Percentiles rank a stretch among this genome's conserved stretches.
phyloP scores from a whole-genome alignment of 2,888 invertebrate genomes.

The Erpobdella octoculata region DNA sequence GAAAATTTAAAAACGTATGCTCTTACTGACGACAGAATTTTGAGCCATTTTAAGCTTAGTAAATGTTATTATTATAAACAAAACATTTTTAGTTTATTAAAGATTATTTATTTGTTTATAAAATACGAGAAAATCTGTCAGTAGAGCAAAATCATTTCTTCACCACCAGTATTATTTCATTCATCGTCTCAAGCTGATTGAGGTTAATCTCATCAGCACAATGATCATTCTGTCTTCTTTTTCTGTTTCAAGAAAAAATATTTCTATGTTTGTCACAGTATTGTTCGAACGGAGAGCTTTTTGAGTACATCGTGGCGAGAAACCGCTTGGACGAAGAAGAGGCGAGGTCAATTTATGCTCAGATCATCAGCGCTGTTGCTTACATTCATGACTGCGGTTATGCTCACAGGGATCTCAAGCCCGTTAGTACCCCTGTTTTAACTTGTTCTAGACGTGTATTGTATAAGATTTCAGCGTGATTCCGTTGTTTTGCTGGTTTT shows the following conservation, averaged over 20 bases:
- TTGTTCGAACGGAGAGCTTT: slow-evolving; percentile 73
- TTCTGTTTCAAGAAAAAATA: neutral
- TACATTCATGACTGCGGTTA: slow-evolving; percentile 69
- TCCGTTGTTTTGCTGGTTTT: too few relatives aligned
- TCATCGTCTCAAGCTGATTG: neutral
- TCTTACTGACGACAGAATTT: too few relatives aligned
- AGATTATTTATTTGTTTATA: too few relatives aligned
- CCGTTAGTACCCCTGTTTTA: slow-evolving; percentile 57
- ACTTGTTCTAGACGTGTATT: neutral
- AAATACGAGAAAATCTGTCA: too few relatives aligned
- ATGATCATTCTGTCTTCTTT: neutral
- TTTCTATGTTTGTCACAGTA: slow-evolving; percentile 53
- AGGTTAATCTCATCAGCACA: neutral
- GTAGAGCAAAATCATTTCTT: too few relatives aligned
- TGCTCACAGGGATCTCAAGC: slow-evolving; percentile 73
- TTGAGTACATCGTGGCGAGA: slow-evolving; percentile 74
- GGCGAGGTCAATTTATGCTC: slow-evolving; percentile 68
- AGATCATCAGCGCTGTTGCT: slow-evolving; percentile 70
- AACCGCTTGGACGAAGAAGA: slow-evolving; percentile 63
- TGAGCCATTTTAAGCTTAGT: neutral
- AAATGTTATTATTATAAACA: neutral
- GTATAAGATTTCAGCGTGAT: too few relatives aligned
- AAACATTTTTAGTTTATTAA: neutral
- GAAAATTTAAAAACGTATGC: too few relatives aligned
- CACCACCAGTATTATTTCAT: too few relatives aligned